These are phyloP conservation scores for Tachina grossa DNA, from an alignment of 2,888 invertebrate genomes.

Conservation along the genomic window DNA sequence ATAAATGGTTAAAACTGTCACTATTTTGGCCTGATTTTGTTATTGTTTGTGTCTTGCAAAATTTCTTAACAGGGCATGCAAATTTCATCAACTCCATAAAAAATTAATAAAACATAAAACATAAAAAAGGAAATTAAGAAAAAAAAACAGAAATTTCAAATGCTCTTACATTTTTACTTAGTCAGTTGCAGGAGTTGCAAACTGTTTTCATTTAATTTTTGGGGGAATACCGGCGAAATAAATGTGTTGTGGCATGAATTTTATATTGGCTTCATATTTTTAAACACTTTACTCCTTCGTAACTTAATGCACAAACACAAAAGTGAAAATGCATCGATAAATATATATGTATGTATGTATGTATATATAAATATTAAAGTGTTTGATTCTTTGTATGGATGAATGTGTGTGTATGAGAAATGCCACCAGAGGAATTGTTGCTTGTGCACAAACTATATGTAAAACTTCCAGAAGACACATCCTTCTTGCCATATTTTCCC, in stretches of 20 bases:
- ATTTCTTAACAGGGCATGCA: slow-evolving; percentile 50
- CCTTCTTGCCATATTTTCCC: slow-evolving; percentile 46
- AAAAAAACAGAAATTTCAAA: slow-evolving; percentile 24
- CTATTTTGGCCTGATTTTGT: neutral
- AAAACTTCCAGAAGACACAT: slow-evolving; percentile 20
- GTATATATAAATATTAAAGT: neutral
- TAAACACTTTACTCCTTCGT: slow-evolving; percentile 21
- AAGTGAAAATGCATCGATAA: neutral
- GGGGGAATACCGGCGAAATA: slow-evolving; percentile 60
- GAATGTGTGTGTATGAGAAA: too few species aligned
- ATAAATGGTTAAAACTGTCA: slow-evolving; percentile 33
- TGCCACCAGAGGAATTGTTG: neutral
- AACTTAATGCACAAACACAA: neutral
- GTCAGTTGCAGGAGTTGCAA: slow-evolving; percentile 22
- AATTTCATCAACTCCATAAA: slow-evolving; percentile 38
- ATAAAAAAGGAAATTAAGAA: neutral
- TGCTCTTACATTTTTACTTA: neutral
- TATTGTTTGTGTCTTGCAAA: slow-evolving; percentile 40
- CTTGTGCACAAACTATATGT: neutral
- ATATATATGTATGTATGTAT: neutral
- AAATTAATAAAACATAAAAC: slow-evolving; percentile 3
- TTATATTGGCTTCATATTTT: slow-evolving; percentile 39
- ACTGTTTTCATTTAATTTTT: slow-evolving; percentile 41
- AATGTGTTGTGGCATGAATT: slow-evolving; percentile 47
- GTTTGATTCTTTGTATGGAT: neutral